Evolutionary conservation across 2,888 invertebrate genomes (phyloP).

Genomic region (Epistrophe eligans): DNA sequence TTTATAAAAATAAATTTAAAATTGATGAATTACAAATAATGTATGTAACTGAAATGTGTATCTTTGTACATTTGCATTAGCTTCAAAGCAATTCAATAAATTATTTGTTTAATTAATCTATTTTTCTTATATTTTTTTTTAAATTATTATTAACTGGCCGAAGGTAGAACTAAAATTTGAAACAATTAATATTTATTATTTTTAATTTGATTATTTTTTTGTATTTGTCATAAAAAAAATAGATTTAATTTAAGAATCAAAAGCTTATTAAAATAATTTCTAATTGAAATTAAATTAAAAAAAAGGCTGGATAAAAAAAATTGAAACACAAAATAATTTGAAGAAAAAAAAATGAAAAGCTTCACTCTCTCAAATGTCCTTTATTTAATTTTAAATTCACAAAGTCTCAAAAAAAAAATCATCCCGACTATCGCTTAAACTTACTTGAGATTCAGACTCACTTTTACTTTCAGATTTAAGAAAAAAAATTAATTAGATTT

Average conservation of each 20-base stretch:
- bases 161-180: not conserved
- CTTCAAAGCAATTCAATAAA: not conserved
- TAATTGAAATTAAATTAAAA: not conserved
- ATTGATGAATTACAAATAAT: not conserved
- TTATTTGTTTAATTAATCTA: too few relatives aligned
- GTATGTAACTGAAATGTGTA: not conserved
- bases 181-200: not conserved
- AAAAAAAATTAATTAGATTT: conserved; percentile 14
- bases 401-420: not conserved
- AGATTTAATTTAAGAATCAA: not conserved
- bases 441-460: conserved; percentile 51
- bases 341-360: not conserved
- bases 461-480: conserved; percentile 9
- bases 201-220: not conserved
- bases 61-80: not conserved
- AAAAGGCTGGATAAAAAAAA: not conserved
- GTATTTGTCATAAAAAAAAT: not conserved
- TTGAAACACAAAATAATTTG: not conserved
- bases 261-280: not conserved
- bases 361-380: not conserved
- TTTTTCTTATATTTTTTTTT: too few relatives aligned
- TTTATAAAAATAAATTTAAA: not conserved
- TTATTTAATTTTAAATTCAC: not conserved
- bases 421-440: conserved; percentile 11
- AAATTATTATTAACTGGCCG: not conserved